These are phyloP conservation scores for Vanessa cardui DNA, from an alignment of 2,888 invertebrate genomes.

Conservation along the genomic window DNA sequence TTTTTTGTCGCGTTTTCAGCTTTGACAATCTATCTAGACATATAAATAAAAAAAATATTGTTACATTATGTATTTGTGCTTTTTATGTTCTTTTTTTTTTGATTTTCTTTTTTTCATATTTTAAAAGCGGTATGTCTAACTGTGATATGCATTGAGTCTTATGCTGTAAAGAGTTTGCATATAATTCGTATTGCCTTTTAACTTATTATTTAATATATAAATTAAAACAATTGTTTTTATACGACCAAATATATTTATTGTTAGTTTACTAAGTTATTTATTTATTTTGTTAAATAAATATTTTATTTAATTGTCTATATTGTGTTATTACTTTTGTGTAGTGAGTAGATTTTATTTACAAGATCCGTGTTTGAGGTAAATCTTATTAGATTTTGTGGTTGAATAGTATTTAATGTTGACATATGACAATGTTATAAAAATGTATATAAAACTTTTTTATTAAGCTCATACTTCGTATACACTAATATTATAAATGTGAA, in stretches of 20 bases:
- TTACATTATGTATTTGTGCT: not conserved
- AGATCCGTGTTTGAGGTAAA: slow-evolving; percentile 31
- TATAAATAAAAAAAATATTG: not conserved
- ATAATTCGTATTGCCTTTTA: not conserved
- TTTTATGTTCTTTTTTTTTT: not conserved
- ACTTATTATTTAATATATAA: not conserved
- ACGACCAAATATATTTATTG: slow-evolving; percentile 13
- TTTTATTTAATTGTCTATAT: not conserved
- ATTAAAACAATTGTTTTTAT: not conserved
- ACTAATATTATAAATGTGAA: too few relatives aligned
- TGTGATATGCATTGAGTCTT: slow-evolving; percentile 56
- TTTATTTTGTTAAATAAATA: not conserved
- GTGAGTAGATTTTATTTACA: slow-evolving; percentile 2
- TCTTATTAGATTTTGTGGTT: not conserved
- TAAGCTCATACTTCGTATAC: too few relatives aligned
- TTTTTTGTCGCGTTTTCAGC: too few relatives aligned
- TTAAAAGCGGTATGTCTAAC: slow-evolving; percentile 63
- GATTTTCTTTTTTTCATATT: not conserved
- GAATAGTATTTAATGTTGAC: not conserved
- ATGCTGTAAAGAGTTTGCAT: slow-evolving; percentile 6
- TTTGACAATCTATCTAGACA: too few relatives aligned
- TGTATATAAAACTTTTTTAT: not conserved
- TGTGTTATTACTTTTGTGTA: not conserved
- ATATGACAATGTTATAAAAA: not conserved
- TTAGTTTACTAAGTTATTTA: slow-evolving; percentile 7